A percentile compares a stretch with the other conserved stretches of the same genome.
Conservation (phyloP, 2,888 invertebrate species). For the Ichneumoninae sp. region DNA sequence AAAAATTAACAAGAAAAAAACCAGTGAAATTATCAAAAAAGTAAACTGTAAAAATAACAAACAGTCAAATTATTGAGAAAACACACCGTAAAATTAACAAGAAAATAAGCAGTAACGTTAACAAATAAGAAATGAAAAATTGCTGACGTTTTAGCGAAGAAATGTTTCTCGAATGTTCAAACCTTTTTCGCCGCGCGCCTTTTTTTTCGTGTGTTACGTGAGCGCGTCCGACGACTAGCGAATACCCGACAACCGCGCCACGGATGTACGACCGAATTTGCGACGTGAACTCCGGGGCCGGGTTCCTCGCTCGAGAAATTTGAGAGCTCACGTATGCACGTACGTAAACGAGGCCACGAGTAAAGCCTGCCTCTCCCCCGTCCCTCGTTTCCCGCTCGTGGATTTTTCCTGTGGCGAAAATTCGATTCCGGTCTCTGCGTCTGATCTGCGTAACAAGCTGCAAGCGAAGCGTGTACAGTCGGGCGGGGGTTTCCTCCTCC, state of each 20-base stretch:
- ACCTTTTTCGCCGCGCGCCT: neutral
- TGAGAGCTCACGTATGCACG: conserved; percentile 65
- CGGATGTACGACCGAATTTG: conserved; percentile 49
- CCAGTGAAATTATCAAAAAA: no score
- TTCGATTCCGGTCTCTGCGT: conserved; percentile 78
- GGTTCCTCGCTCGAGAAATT: conserved; percentile 33
- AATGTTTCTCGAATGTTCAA: neutral
- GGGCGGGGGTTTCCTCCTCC: neutral
- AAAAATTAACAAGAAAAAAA: no score
- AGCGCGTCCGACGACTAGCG: neutral
- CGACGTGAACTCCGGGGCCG: neutral
- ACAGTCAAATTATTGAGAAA: no score
- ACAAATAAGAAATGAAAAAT: neutral
- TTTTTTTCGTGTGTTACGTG: neutral
- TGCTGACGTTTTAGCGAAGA: neutral
- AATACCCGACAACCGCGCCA: neutral
- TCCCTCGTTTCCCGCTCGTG: conserved; percentile 34
- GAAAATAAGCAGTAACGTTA: neutral
- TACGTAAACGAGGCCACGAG: conserved; percentile 67
- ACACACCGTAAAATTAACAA: neutral
- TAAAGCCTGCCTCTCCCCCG: conserved; percentile 44
- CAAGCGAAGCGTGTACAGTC: conserved; percentile 61
- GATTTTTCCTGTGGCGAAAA: conserved; percentile 73
- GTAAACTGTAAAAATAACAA: no score
- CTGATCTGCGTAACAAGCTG: conserved; percentile 82